Base-by-base conservation (phyloP, 2,113 vertebrate genomes). In the Sylvietta virens region DNA sequence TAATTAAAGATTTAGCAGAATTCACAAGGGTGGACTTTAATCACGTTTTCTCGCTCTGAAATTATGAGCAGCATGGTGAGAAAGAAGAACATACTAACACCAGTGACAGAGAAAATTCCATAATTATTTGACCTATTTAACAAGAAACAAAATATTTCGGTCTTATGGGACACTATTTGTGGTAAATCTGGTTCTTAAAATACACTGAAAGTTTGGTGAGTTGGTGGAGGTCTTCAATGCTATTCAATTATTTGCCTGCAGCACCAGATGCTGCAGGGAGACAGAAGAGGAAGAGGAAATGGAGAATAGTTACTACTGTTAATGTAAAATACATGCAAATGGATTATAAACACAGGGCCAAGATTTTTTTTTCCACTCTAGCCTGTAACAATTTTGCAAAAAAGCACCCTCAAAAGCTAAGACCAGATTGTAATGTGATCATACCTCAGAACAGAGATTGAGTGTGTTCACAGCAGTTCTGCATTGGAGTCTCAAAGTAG, bases 381-480 rank as follows among this genome's bases (percentile, higher is more conserved):
- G 48, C 50, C 56, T 5, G 4, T 53, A 45, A 82, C 50, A 85
- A 87, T 82, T 80, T 86, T 80, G 18, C 57, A 67, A 86, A 84
- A 84, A 88, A 65, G 39, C 37, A 79, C 33, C 24, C 37, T 85
- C 19, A 72, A 40, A 92, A 88, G n/a, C 42, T 50, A 45, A 71
- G 0, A 2, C 19, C 60, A 56, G 66, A 53, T 45, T 53, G 57
- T 39, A 87, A 91, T 0, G 0, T 1, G 1, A 61, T 62, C 33
- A 15, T 56, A 60, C 26, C 24, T 91, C 70, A 37, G n/a, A 92
- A 86, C 9, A 57, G 44, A 62, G 42, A 58, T 60, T 37, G 12
- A 82, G n/a, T 1, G 4, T 7, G 3, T 90, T 92, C 87, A 73
- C 61, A 78, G 21, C 61, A 69, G 56, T 24, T 86, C 81, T 79